Evolutionary conservation across 2,113 vertebrate genomes (phyloP).

Genomic region (Stomatorhinus ivindoensis): DNA sequence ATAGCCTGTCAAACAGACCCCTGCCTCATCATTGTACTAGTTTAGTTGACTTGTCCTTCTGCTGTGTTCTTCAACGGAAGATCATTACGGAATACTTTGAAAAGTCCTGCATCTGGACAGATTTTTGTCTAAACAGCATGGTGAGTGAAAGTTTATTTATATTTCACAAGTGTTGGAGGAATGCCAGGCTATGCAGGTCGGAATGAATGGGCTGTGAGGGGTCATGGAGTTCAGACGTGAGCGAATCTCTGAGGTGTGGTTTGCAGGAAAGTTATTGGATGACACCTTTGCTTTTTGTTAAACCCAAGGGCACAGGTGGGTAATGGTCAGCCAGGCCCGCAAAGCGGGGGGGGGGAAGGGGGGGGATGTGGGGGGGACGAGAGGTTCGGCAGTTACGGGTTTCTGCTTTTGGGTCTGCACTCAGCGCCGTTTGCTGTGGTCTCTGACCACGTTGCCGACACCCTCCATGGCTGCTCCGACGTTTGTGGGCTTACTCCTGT

Average conservation of each 20-base stretch:
- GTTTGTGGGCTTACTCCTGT: neutral
- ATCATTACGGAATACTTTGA: neutral
- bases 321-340: neutral
- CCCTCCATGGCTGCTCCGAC: neutral
- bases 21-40: neutral
- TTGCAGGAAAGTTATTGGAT: neutral
- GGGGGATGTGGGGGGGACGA: too few relatives aligned
- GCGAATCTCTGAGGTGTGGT: neutral
- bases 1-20: neutral
- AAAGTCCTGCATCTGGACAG: neutral
- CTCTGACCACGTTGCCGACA: neutral
- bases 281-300: neutral
- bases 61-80: neutral
- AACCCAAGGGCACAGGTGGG: neutral
- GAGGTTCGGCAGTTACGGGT: neutral
- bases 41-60: neutral
- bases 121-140: neutral
- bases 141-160: neutral
- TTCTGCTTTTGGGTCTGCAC: neutral
- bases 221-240: neutral
- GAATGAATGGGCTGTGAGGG: neutral
- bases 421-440: neutral
- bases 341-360: neutral
- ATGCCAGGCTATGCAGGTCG: neutral
- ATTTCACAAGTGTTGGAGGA: neutral